phyloP scores from a whole-genome alignment of 1,140 invertebrate species.

The Zophobas morio region DNA sequence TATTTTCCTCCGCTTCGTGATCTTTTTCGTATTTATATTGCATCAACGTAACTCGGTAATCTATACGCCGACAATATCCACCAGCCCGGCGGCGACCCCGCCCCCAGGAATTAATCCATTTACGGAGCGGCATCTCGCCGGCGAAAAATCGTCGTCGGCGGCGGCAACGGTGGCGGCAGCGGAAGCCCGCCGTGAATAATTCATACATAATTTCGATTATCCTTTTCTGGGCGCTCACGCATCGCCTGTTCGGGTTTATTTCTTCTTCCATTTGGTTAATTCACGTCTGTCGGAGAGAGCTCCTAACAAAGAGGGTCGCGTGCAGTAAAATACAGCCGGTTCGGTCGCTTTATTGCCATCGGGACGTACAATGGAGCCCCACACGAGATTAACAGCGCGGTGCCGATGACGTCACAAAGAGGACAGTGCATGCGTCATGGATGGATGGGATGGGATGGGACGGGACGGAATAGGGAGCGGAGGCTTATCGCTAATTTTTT shows the following conservation, averaged over 20 bases:
- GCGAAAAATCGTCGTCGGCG: conserved; percentile 21
- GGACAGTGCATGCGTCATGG: conserved; percentile 31
- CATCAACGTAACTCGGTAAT: too few species aligned
- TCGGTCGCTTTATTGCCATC: conserved; percentile 36
- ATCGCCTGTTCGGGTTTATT: conserved; percentile 41
- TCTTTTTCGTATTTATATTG: too few species aligned
- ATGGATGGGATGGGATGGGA: neutral
- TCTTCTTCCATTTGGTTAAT: conserved; percentile 42
- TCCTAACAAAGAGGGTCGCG: conserved; percentile 36
- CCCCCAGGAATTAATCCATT: conserved; percentile 13
- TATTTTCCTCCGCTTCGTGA: too few species aligned
- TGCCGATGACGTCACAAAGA: conserved; percentile 39
- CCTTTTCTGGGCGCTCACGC: conserved; percentile 39
- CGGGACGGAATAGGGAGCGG: neutral
- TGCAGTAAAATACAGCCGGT: conserved; percentile 38
- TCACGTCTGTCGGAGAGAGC: conserved; percentile 40
- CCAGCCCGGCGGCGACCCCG: neutral
- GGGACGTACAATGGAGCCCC: conserved; percentile 35
- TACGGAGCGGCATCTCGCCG: conserved; percentile 6
- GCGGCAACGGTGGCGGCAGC: conserved; percentile 16
- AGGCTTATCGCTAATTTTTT: conserved; percentile 2
- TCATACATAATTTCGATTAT: conserved; percentile 42
- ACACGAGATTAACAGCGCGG: conserved; percentile 39
- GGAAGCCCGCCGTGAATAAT: conserved; percentile 29
- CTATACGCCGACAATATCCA: too few species aligned